Percentiles rank a stretch among this genome's conserved stretches.
These are phyloP conservation scores for Mizuhopecten yessoensis DNA, from an alignment of 1,140 invertebrate species.

Conservation along the genomic window DNA sequence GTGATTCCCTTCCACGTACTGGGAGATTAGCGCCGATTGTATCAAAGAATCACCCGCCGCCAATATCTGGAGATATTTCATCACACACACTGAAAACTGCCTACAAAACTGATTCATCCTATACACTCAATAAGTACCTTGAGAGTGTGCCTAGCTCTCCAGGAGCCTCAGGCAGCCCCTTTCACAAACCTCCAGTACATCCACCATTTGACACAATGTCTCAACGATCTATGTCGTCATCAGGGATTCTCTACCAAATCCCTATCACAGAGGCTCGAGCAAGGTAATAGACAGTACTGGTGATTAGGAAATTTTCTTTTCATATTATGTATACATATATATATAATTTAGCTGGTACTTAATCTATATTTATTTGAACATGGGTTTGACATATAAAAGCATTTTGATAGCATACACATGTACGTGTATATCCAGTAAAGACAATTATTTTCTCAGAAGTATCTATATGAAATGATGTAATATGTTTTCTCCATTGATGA, in stretches of 20 bases:
- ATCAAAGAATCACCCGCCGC: constrained; percentile 70
- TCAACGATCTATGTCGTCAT: constrained; percentile 72
- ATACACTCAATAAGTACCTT: constrained; percentile 59
- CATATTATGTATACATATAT: too few relatives aligned
- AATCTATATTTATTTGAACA: too few relatives aligned
- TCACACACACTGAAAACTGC: constrained; percentile 71
- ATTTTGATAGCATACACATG: too few relatives aligned
- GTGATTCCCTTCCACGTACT: constrained; percentile 43
- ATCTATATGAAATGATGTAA: too few relatives aligned
- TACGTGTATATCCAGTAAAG: too few relatives aligned
- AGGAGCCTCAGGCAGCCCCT: constrained; percentile 31
- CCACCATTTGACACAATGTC: constrained; percentile 69
- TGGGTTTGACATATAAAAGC: too few relatives aligned
- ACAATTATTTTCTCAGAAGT: too few relatives aligned
- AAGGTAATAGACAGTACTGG: too few relatives aligned
- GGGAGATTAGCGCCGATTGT: constrained; percentile 65
- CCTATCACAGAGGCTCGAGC: constrained; percentile 78
- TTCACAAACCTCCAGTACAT: constrained; percentile 43
- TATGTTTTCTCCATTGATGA: too few relatives aligned
- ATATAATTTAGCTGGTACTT: too few relatives aligned
- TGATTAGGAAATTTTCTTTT: too few relatives aligned
- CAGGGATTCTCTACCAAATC: constrained; percentile 71
- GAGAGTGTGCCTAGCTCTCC: constrained; percentile 34
- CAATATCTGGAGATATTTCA: constrained; percentile 67
- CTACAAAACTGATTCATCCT: constrained; percentile 71